These are phyloP conservation scores for Sipha flava DNA, from an alignment of 1,140 invertebrate genomes.

Conservation along the genomic window DNA sequence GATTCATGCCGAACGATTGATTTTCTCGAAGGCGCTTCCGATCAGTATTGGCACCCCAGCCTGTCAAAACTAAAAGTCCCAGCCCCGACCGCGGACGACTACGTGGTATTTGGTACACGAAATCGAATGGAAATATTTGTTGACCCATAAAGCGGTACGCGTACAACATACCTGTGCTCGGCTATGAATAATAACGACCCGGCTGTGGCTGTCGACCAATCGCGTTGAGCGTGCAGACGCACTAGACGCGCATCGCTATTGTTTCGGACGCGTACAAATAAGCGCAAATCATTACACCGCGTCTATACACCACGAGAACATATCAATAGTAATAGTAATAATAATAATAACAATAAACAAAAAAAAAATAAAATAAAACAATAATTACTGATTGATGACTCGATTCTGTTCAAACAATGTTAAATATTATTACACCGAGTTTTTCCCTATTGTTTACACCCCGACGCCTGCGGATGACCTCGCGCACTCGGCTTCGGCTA, in stretches of 20 bases:
- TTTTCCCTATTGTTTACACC: not conserved
- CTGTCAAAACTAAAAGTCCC: no score
- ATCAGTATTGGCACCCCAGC: no score
- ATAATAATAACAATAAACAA: not conserved
- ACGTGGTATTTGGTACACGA: no score
- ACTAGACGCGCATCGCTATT: not conserved
- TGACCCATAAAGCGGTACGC: no score
- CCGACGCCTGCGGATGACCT: not conserved
- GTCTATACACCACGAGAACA: not conserved
- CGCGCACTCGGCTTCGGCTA: not conserved
- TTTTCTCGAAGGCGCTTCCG: no score
- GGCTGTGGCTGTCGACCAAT: not conserved
- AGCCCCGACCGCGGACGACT: no score
- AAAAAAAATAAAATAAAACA: not conserved
- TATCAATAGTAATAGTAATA: not conserved
- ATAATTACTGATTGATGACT: constrained; percentile 24
- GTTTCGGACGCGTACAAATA: not conserved
- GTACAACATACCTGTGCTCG: no score
- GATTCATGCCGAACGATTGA: no score
- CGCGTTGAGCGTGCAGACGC: not conserved
- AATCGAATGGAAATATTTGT: no score
- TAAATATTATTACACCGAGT: not conserved
- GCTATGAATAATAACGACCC: no score
- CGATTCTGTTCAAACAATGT: constrained; percentile 5
- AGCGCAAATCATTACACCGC: constrained; percentile 8